phyloP scores from a whole-genome alignment of 2,797 vertebrate genomes.

The Vireo griseus region DNA sequence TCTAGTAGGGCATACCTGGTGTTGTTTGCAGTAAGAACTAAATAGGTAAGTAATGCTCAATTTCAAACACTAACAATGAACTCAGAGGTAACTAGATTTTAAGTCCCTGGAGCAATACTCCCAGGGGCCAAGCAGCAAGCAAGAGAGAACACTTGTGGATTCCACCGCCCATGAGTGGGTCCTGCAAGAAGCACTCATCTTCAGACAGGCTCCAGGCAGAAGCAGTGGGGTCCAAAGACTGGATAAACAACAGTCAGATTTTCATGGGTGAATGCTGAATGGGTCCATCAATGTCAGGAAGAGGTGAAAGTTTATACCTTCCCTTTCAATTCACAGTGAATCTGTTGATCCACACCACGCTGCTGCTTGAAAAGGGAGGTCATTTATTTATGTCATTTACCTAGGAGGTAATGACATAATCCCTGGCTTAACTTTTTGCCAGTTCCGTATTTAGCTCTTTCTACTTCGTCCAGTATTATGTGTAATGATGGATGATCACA shows the following conservation, averaged over 20 bases:
- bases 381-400: too few species aligned
- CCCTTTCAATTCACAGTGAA: not conserved
- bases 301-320: not conserved
- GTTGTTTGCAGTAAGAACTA: not conserved
- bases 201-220: not conserved
- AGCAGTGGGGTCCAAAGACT: not conserved
- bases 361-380: not conserved
- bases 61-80: not conserved
- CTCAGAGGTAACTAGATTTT: not conserved
- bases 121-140: not conserved
- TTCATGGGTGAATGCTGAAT: not conserved
- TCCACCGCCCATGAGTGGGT: not conserved
- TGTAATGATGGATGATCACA: not conserved
- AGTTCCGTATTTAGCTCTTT: not conserved
- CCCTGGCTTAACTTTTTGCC: not conserved
- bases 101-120: not conserved
- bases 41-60: not conserved
- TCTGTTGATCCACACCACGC: not conserved
- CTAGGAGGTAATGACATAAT: not conserved
- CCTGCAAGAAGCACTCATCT: not conserved
- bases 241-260: not conserved
- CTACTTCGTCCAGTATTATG: not conserved
- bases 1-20: not conserved
- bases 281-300: not conserved
- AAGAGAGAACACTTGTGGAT: not conserved